Evolutionary conservation across 2,113 vertebrate genomes (phyloP), one percentile per base, ranked within the genome.

Genomic region (Probosciger aterrimus): DNA sequence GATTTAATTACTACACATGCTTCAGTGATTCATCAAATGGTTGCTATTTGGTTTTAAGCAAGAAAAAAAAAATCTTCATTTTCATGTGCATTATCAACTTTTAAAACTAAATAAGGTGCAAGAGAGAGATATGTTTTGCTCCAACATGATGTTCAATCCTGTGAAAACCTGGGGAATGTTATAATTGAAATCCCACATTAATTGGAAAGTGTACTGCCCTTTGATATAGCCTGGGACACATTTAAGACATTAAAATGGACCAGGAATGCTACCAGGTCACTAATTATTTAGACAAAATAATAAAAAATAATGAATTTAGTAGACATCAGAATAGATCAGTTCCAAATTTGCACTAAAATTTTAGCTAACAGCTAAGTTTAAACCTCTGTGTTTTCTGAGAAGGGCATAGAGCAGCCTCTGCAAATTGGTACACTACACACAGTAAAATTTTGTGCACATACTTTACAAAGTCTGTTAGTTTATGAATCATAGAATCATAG

Each of bases 231-330:
- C 73, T 82, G 67, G 68, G 62, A 92, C 33, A 86, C 49, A 79
- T 68, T 86, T 41, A 87, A 91, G 67, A 69, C 70, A 92, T 53
- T 95, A 91, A 93, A 96, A 95, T 4, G 8, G 62, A 88, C 11
- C 46, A 88, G 44, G 22, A 79, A 35, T 67, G 83, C 23, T 10
- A 68, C 64, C 41, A 53, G 60, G 71, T 77, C 76, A 82, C 59
- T 86, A 91, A 83, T 92, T 93, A 88, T 82, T 95, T 93, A 78
- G 30, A 93, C 28, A 87, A 95, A 92, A 39, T 73, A 90, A 90
- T 82, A 91, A 92, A 80, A 35, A 91, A 70, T 53, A 75, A 5
- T 77, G 64, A 85, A 92, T 74, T 92, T 44, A 63, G 60, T 63
- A 59, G 44, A 47, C 49, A 80, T 35, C 69, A 90, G 31, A 77